phyloP scores from a whole-genome alignment of 2,113 vertebrate species.

The Enhydra lutris region DNA sequence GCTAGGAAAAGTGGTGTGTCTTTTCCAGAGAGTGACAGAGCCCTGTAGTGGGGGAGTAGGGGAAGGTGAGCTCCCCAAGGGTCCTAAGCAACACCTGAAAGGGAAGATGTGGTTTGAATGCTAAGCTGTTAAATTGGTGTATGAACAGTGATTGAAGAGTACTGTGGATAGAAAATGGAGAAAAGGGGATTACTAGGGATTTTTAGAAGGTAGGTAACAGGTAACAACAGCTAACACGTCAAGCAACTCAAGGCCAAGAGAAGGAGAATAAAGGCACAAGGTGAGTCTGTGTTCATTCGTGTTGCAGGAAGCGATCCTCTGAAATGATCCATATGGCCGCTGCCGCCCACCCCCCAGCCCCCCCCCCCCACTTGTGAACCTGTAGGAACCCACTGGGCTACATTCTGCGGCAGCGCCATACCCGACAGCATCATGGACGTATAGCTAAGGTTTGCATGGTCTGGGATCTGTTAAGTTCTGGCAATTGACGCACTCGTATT shows the following conservation, averaged over 20 bases:
- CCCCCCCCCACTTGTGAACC: neutral
- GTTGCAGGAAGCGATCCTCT: neutral
- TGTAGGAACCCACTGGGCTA: neutral
- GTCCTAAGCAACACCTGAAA: neutral
- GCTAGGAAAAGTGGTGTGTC: neutral
- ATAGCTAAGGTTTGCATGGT: neutral
- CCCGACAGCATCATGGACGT: neutral
- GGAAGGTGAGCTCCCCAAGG: neutral
- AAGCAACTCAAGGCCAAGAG: neutral
- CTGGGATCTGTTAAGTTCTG: neutral
- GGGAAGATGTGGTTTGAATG: neutral
- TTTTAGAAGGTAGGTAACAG: neutral
- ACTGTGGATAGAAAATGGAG: neutral
- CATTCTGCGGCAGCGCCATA: accelerated
- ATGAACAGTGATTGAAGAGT: neutral
- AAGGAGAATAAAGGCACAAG: neutral
- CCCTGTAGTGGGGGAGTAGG: neutral
- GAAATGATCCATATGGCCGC: neutral
- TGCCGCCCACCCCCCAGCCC: too few relatives aligned
- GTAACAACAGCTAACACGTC: neutral
- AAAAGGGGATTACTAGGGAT: neutral
- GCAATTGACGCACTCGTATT: neutral
- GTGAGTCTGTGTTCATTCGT: neutral
- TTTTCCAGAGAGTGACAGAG: neutral
- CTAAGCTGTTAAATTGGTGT: neutral